Percentiles rank a stretch among this genome's conserved stretches.
Conservation (phyloP, 2,113 vertebrate species). For the Rhinolophus sinicus region DNA sequence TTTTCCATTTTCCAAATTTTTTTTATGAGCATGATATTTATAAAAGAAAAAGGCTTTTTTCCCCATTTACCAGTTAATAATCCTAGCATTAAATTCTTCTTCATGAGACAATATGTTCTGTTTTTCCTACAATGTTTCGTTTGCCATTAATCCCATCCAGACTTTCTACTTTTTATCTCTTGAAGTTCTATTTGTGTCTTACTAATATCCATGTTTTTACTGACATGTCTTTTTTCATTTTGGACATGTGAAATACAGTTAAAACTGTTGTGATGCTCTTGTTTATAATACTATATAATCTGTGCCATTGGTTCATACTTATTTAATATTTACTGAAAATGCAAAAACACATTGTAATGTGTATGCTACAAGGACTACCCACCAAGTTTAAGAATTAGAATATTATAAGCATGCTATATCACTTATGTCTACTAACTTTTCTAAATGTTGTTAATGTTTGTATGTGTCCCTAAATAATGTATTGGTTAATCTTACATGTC, state of each 20-base stretch:
- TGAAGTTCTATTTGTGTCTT: neutral
- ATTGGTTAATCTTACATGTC: neutral
- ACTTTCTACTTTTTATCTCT: neutral
- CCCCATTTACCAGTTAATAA: neutral
- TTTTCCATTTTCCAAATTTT: neutral
- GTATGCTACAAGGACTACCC: neutral
- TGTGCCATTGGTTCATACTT: neutral
- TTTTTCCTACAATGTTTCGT: neutral
- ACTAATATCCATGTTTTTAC: neutral
- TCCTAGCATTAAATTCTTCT: neutral
- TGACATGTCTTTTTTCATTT: neutral
- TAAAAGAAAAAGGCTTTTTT: conserved; percentile 16
- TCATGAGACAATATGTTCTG: neutral
- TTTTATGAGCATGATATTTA: neutral
- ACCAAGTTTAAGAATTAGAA: neutral
- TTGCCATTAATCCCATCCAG: neutral
- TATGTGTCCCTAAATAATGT: neutral
- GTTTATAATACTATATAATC: neutral
- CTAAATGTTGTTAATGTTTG: neutral
- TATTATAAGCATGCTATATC: neutral
- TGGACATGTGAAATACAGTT: neutral
- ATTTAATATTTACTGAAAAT: neutral
- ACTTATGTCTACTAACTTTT: neutral
- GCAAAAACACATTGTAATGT: neutral
- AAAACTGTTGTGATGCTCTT: neutral